Conservation (phyloP, 2,797 vertebrate genomes). For the Pangasius sanitwongsei region DNA sequence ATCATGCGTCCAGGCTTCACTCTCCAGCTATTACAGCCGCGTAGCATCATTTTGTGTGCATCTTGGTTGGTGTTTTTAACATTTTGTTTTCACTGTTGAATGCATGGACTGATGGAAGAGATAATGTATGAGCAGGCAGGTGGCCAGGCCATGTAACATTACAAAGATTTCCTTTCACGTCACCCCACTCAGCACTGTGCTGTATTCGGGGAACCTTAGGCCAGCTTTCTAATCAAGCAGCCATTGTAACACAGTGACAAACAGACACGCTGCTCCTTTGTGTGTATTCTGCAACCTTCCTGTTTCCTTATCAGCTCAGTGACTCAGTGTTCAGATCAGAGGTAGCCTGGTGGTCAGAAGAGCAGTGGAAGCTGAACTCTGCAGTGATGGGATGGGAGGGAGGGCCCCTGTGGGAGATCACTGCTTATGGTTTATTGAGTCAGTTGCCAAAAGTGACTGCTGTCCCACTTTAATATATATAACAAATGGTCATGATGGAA, state of each 20-base stretch:
- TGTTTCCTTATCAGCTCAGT: slow-evolving; percentile 24
- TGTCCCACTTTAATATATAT: slow-evolving; percentile 5
- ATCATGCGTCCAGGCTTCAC: neutral
- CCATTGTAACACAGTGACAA: neutral
- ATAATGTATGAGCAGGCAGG: no score
- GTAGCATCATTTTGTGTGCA: neutral
- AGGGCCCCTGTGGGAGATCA: neutral
- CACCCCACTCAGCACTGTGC: neutral
- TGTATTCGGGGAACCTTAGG: neutral
- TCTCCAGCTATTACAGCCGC: neutral
- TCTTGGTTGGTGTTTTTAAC: neutral
- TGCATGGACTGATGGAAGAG: neutral
- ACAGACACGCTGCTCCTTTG: neutral
- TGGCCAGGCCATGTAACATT: neutral
- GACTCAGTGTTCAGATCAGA: slow-evolving; percentile 11
- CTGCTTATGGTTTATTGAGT: slow-evolving; percentile 20
- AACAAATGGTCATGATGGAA: slow-evolving; percentile 15
- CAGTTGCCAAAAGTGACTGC: slow-evolving; percentile 6
- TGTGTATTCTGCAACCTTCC: slow-evolving; percentile 9
- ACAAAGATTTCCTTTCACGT: neutral
- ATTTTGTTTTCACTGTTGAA: neutral
- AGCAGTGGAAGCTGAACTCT: neutral
- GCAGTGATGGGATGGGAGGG: slow-evolving; percentile 8
- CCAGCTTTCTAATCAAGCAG: neutral
- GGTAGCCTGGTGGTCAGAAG: neutral